phyloP scores from a whole-genome alignment of 2,888 invertebrate genomes.

The Keiferia lycopersicella region DNA sequence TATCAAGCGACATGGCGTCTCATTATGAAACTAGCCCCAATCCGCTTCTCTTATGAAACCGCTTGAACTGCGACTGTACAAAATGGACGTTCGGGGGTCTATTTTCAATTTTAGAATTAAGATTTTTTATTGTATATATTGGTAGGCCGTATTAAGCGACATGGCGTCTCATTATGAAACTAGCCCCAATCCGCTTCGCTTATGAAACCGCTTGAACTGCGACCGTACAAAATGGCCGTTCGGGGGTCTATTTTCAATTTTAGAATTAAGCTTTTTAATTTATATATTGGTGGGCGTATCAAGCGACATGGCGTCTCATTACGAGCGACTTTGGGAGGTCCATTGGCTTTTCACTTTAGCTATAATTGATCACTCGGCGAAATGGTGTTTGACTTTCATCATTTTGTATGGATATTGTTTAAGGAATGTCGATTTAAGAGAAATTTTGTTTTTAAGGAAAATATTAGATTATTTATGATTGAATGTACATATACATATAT shows the following conservation, averaged over 20 bases:
- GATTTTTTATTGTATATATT: constrained; percentile 26
- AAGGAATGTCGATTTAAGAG: no score
- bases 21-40: no score
- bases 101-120: constrained; percentile 48
- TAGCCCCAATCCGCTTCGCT: constrained; percentile 31
- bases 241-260: constrained; percentile 44
- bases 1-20: no score
- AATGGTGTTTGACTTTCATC: constrained; percentile 9
- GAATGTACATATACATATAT: no score
- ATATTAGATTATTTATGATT: no score
- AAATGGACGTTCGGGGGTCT: constrained; percentile 37
- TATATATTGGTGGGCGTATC: constrained; percentile 59
- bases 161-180: constrained; percentile 68
- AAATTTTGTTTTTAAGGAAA: no score
- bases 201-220: constrained; percentile 37
- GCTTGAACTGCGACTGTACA: constrained; percentile 36
- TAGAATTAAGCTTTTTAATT: constrained; percentile 60
- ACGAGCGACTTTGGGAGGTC: constrained; percentile 45
- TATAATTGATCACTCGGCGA: not conserved
- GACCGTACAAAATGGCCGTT: constrained; percentile 33
- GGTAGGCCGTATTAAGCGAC: constrained; percentile 38
- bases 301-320: constrained; percentile 66
- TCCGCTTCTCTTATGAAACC: constrained; percentile 33
- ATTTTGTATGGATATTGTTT: not conserved
- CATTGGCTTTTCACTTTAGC: constrained; percentile 40